Conservation (phyloP, 2,113 vertebrate species). For the Euleptes europaea region DNA sequence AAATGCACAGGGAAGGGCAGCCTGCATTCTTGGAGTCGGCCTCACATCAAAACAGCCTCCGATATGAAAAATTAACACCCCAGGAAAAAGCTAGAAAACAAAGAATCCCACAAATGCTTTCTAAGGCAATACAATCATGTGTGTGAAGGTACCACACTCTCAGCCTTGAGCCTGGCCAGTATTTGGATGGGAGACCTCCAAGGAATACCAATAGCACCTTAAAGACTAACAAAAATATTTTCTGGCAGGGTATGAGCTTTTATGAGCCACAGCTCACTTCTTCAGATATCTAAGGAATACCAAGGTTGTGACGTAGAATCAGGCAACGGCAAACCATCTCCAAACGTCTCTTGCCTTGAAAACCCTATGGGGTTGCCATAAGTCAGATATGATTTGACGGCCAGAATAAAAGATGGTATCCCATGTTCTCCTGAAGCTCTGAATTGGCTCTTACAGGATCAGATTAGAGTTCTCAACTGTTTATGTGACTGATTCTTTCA, state of each 20-base stretch:
- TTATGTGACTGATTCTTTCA: not conserved
- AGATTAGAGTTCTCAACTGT: not conserved
- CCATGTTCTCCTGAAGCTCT: not conserved
- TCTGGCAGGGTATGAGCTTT: too few species aligned
- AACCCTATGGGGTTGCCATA: too few species aligned
- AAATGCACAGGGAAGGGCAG: not conserved
- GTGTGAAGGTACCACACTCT: too few species aligned
- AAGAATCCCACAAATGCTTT: not conserved
- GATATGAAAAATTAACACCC: not conserved
- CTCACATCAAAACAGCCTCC: not conserved
- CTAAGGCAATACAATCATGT: not conserved
- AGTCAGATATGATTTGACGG: too few species aligned
- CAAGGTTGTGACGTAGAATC: too few species aligned
- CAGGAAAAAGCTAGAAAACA: not conserved
- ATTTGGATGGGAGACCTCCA: not conserved
- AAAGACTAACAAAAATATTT: too few species aligned
- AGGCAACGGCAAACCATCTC: too few species aligned
- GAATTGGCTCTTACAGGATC: not conserved
- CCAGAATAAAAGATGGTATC: not conserved
- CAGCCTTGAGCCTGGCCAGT: not conserved
- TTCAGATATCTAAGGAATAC: too few species aligned
- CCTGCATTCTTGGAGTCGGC: not conserved
- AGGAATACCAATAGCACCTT: too few species aligned
- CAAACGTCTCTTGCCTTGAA: too few species aligned
- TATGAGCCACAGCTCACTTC: too few species aligned